Evolutionary conservation across 2,797 vertebrate genomes (phyloP).

Genomic region (Lepus oiostolus): DNA sequence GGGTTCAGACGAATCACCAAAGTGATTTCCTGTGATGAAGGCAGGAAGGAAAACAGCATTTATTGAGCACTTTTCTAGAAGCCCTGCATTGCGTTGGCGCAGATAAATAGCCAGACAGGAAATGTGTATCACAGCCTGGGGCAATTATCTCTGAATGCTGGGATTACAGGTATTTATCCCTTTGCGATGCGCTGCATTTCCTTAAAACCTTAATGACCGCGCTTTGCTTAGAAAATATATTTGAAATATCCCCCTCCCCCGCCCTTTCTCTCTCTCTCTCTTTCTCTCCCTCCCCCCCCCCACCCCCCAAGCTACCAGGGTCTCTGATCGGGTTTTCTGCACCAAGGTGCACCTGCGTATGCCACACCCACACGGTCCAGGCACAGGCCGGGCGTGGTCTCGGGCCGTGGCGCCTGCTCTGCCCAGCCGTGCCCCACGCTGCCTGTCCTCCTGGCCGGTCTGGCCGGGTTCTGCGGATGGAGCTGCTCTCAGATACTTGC

Average conservation of each 20-base stretch:
- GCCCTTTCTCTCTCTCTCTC: background rate
- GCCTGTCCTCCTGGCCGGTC: too few species aligned
- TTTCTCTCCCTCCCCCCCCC: too few species aligned
- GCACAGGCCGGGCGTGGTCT: rapidly evolving
- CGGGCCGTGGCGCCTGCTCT: rapidly evolving
- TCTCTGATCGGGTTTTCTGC: background rate
- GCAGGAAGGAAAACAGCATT: background rate
- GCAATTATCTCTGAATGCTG: background rate
- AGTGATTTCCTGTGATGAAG: slow-evolving; percentile 16
- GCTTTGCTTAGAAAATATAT: background rate
- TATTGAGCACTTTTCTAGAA: background rate
- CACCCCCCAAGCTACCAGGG: background rate
- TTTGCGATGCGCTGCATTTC: background rate
- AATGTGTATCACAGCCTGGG: rapidly evolving
- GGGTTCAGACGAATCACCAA: background rate
- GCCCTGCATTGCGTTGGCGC: background rate
- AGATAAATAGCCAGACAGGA: background rate
- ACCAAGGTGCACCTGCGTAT: background rate
- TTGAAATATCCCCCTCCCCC: background rate
- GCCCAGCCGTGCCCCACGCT: too few species aligned
- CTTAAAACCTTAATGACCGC: background rate
- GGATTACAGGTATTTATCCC: rapidly evolving
- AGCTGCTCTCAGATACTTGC: background rate
- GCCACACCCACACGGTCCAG: background rate
- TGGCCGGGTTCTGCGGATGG: background rate